Evolutionary conservation across 2,797 vertebrate species (phyloP), one percentile per base, ranked within the genome.

Genomic region (Platalea minor): DNA sequence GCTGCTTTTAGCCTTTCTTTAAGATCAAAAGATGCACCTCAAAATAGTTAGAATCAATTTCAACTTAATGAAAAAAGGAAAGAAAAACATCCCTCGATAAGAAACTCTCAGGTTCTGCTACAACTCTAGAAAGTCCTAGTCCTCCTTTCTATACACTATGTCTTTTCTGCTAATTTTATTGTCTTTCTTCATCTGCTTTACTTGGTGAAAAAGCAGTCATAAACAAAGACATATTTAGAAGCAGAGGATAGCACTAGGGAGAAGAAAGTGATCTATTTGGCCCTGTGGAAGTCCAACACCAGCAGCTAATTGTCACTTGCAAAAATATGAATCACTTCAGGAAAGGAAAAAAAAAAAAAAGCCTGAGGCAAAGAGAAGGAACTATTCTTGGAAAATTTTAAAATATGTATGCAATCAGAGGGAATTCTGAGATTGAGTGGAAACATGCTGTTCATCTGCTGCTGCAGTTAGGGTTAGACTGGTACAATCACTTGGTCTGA

Each of bases 341-440:
- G 46, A 89, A 81, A 43, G 6, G 7, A 33, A 24, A 26, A 43
- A 10, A 74, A 74, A 21, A 35, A 48, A 51, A 24, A 11, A 33
- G 43, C 93, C 91, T 2, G 41, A 94, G 91, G 91, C 86, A 97
- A 97, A 91, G 14, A 86, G 87, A 84, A 97, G 91, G 67, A 96
- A 89, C 68, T 95, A 79, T 95, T 96, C 67, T 88, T 88, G 77
- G 61, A 95, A 97, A 94, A 95, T 59, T 94, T 94, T 85, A 88
- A 97, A 97, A 94, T 92, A 96, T 94, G 60, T 81, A 81, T 96
- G 89, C 70, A 96, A 74, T 93, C 91, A 96, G 46, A 89, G 41
- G 89, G 75, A 96, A 94, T 95, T 95, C 72, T 81, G 91, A 85
- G 70, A 85, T 75, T 95, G 81, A 89, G 63, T 87, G 57, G 86